Evolutionary conservation across 2,888 invertebrate genomes (phyloP).

Genomic region (Apodemia hepburni): DNA sequence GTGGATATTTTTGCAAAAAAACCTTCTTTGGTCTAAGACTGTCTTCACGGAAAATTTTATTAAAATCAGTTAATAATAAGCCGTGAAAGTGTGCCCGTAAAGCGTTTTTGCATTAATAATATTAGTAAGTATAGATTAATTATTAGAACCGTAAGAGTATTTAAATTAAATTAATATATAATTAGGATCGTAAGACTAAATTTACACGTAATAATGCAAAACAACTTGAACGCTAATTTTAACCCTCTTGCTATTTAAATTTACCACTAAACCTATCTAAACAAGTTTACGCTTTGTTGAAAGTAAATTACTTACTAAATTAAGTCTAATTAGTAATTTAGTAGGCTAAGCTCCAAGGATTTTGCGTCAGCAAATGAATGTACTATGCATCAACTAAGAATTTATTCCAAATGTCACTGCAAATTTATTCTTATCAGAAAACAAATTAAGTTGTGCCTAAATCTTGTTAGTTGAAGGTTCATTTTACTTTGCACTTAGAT

Average conservation of each 20-base stretch:
- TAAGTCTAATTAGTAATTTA: slow-evolving; percentile 43
- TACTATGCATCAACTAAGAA: slow-evolving; percentile 35
- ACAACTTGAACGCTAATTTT: background rate
- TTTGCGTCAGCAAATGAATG: slow-evolving; percentile 26
- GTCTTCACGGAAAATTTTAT: too few species aligned
- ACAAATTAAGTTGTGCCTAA: background rate
- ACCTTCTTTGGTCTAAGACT: too few species aligned
- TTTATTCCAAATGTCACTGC: slow-evolving; percentile 41
- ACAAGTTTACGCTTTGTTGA: slow-evolving; percentile 20
- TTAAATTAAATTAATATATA: too few species aligned
- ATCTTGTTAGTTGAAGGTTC: background rate
- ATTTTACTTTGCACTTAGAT: background rate
- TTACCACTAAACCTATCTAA: background rate
- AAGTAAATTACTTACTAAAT: slow-evolving; percentile 35
- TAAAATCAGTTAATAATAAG: too few species aligned
- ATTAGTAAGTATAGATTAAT: too few species aligned
- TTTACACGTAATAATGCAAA: background rate
- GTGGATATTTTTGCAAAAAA: too few species aligned
- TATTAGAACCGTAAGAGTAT: too few species aligned
- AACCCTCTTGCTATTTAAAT: background rate
- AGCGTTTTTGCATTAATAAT: too few species aligned
- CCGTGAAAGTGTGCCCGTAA: too few species aligned
- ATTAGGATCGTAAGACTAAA: background rate
- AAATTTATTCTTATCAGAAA: slow-evolving; percentile 27
- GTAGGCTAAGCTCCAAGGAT: slow-evolving; percentile 28